Evolutionary conservation across 2,113 vertebrate genomes (phyloP).

Genomic region (Labeo catla): DNA sequence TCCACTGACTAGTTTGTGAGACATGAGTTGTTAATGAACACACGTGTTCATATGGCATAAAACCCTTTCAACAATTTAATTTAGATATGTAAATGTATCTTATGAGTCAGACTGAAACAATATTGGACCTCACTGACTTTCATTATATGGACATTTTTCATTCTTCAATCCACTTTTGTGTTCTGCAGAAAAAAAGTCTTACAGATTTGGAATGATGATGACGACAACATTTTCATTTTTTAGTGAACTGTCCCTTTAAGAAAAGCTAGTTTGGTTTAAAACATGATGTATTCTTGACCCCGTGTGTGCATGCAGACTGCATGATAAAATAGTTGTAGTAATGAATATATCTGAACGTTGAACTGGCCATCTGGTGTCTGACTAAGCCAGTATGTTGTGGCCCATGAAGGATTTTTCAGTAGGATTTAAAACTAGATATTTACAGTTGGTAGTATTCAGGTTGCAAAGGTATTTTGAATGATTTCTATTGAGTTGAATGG

Average conservation of each 20-base stretch:
- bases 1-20: not conserved
- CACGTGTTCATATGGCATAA: not conserved
- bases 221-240: not conserved
- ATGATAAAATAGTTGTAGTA: not conserved
- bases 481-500: not conserved
- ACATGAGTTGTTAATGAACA: not conserved
- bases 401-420: not conserved
- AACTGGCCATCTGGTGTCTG: not conserved
- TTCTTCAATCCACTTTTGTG: not conserved
- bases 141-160: not conserved
- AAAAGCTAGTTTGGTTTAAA: not conserved
- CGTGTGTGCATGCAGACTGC: not conserved
- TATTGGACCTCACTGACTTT: not conserved
- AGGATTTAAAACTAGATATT: not conserved
- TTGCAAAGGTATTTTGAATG: not conserved
- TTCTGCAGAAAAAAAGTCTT: not conserved
- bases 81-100: not conserved
- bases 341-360: slow-evolving; percentile 2
- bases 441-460: not conserved
- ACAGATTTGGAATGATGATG: not conserved
- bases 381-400: not conserved
- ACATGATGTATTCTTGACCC: not conserved
- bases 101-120: not conserved
- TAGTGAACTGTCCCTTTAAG: not conserved
- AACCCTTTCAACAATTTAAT: not conserved